Evolutionary conservation across 2,888 invertebrate genomes (phyloP).

Genomic region (Spialia ferax): DNA sequence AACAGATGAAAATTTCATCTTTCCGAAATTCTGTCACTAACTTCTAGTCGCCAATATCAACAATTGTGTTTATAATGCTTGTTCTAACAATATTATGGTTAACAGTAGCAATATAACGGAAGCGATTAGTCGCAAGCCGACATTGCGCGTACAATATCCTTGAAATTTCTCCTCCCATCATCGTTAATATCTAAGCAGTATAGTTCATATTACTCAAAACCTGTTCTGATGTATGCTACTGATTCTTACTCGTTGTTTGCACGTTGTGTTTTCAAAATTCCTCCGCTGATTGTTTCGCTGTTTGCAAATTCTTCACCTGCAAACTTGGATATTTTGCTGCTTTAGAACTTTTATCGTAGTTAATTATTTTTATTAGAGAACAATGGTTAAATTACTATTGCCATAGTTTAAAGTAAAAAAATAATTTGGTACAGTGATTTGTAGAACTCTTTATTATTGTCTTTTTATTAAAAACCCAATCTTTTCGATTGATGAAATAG

Average conservation of each 20-base stretch:
- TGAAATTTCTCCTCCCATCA: not conserved
- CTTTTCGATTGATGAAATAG: too few species aligned
- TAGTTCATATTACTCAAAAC: not conserved
- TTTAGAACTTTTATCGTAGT: not conserved
- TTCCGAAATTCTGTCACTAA: not conserved
- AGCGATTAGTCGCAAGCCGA: not conserved
- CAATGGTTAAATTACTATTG: too few species aligned
- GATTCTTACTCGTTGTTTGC: not conserved
- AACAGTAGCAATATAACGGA: constrained; percentile 8
- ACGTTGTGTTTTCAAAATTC: constrained; percentile 3
- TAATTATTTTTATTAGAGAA: not conserved
- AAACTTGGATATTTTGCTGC: not conserved
- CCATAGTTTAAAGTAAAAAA: too few species aligned
- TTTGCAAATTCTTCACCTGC: not conserved
- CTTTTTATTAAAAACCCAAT: too few species aligned
- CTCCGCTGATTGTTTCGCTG: constrained; percentile 6
- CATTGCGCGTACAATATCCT: not conserved
- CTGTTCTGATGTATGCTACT: not conserved
- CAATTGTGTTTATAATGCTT: not conserved
- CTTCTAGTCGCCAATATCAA: constrained; percentile 1
- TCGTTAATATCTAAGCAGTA: constrained; percentile 5
- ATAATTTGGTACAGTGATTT: too few species aligned
- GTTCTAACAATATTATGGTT: constrained; percentile 21
- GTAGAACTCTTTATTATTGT: too few species aligned
- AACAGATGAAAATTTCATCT: not conserved